A percentile compares a stretch with the other conserved stretches of the same genome.
Evolutionary conservation across 1,140 invertebrate genomes (phyloP).

Genomic region (Drosophila pallidifrons): DNA sequence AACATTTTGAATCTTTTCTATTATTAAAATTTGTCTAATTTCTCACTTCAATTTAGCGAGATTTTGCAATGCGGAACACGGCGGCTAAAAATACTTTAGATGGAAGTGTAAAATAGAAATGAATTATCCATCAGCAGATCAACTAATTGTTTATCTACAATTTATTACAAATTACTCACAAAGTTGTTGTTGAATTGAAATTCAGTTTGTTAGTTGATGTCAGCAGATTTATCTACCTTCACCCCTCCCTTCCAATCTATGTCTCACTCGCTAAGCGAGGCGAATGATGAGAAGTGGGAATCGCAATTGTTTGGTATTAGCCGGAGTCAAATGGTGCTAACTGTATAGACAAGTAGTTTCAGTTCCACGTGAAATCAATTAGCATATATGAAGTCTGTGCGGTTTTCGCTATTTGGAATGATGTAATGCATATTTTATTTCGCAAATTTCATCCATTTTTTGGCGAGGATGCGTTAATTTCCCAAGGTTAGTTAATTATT

Average conservation of each 20-base stretch:
- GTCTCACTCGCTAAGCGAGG: background rate
- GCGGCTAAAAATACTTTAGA: background rate
- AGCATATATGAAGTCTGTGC: conserved; percentile 47
- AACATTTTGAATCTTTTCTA: too few relatives aligned
- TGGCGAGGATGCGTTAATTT: conserved; percentile 73
- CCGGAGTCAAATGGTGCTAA: conserved; percentile 53
- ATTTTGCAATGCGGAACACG: too few relatives aligned
- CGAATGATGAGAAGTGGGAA: conserved; percentile 7
- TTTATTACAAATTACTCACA: conserved; percentile 2
- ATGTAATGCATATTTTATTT: conserved; percentile 66
- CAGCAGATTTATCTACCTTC: background rate
- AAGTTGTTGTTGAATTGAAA: background rate
- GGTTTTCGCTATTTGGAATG: conserved; percentile 25
- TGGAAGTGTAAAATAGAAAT: background rate
- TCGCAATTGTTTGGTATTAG: conserved; percentile 29
- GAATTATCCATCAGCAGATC: conserved; percentile 6
- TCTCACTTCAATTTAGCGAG: too few relatives aligned
- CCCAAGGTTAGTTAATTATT: conserved; percentile 59
- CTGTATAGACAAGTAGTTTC: conserved; percentile 13
- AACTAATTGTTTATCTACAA: background rate
- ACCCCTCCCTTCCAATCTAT: background rate
- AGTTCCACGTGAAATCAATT: conserved; percentile 77
- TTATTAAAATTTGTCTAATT: too few relatives aligned
- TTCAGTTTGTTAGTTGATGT: background rate
- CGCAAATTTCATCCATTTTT: conserved; percentile 60